Evolutionary conservation across 2,113 vertebrate genomes (phyloP).

Genomic region (Psittacula cyanocephala): DNA sequence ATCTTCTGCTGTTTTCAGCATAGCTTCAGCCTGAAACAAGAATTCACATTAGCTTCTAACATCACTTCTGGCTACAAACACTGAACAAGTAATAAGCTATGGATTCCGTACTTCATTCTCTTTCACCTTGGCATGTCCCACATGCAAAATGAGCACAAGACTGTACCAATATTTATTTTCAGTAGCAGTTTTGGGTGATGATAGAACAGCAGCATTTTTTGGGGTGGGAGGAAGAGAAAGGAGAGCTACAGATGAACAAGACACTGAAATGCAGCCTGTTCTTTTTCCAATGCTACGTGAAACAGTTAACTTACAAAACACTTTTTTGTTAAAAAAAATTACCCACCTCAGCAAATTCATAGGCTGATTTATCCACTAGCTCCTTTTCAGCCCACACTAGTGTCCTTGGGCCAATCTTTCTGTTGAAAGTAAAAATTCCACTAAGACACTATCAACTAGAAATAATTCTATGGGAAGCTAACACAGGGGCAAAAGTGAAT

Average conservation of each 20-base stretch:
- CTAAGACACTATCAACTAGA: neutral
- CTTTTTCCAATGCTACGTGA: neutral
- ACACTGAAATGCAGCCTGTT: neutral
- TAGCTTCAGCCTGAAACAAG: slow-evolving; percentile 87
- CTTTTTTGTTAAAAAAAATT: neutral
- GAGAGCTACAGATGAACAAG: neutral
- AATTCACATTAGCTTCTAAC: neutral
- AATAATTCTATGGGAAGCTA: neutral
- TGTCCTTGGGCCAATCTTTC: slow-evolving; percentile 90
- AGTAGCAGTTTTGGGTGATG: neutral
- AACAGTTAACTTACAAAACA: neutral
- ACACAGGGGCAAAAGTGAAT: neutral
- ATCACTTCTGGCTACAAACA: neutral
- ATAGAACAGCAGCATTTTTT: neutral
- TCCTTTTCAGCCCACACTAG: slow-evolving; percentile 96
- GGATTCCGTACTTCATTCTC: neutral
- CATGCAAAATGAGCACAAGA: neutral
- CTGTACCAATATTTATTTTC: neutral
- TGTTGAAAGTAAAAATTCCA: slow-evolving; percentile 65
- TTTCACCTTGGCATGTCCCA: neutral
- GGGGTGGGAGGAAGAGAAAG: neutral
- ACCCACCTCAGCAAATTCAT: slow-evolving; percentile 93
- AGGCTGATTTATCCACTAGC: slow-evolving; percentile 87
- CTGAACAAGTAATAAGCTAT: neutral
- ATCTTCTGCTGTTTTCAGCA: slow-evolving; percentile 91